Evolutionary conservation across 1,140 invertebrate species (phyloP).

Genomic region (Brachionus asplanchnoidis): DNA sequence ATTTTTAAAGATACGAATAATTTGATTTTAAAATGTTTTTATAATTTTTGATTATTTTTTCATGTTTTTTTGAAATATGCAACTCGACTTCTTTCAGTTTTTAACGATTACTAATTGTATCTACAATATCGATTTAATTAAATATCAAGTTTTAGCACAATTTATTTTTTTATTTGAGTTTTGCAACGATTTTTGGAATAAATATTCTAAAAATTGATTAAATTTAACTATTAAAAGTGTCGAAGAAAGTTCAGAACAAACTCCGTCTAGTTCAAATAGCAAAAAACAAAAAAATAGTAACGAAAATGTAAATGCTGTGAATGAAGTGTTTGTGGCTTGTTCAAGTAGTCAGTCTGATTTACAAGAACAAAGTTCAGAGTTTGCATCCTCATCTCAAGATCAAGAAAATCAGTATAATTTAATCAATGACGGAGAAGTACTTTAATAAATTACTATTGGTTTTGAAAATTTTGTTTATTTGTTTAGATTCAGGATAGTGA

Average conservation of each 20-base stretch:
- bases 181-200: too few relatives aligned
- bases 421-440: background rate
- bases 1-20: too few relatives aligned
- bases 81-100: too few relatives aligned
- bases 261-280: background rate
- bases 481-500: background rate
- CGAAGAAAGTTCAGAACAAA: background rate
- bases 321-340: background rate
- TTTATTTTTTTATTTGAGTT: too few relatives aligned
- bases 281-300: conserved; percentile 33
- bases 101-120: too few relatives aligned
- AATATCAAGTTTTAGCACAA: too few relatives aligned
- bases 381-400: background rate
- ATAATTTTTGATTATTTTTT: too few relatives aligned
- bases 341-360: background rate
- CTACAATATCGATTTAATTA: too few relatives aligned
- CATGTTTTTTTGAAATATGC: too few relatives aligned
- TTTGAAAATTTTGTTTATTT: background rate
- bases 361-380: background rate
- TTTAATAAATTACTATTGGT: background rate
- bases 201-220: too few relatives aligned
- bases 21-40: too few relatives aligned
- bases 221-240: background rate
- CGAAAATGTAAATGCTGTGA: background rate
- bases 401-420: conserved; percentile 6